phyloP scores from a whole-genome alignment of 2,888 invertebrate genomes.

The Boloria selene region DNA sequence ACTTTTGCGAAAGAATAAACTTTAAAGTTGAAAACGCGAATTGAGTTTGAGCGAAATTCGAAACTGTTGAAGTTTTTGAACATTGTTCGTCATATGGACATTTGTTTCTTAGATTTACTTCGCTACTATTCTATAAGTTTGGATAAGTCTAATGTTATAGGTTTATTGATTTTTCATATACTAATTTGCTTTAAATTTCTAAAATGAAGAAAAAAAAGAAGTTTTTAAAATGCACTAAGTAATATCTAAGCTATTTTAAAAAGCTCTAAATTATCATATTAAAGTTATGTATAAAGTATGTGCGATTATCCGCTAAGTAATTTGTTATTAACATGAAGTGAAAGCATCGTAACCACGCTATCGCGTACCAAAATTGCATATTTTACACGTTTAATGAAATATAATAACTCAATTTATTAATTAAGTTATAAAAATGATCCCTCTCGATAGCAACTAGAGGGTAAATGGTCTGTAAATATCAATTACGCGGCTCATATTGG shows the following conservation, averaged over 20 bases:
- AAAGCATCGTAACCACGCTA: background rate
- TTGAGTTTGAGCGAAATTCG: slow-evolving; percentile 1
- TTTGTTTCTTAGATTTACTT: slow-evolving; percentile 4
- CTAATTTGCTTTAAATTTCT: no score
- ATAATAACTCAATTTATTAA: slow-evolving; percentile 49
- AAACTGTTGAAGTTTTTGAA: slow-evolving; percentile 16
- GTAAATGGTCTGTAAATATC: slow-evolving; percentile 76
- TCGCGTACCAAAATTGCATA: slow-evolving; percentile 25
- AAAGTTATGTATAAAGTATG: background rate
- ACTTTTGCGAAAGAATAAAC: slow-evolving; percentile 7
- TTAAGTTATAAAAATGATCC: slow-evolving; percentile 59
- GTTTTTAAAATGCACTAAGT: no score
- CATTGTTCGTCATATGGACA: slow-evolving; percentile 12
- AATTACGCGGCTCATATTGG: slow-evolving; percentile 68
- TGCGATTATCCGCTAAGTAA: slow-evolving; percentile 1
- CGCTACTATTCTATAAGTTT: background rate
- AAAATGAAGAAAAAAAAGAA: no score
- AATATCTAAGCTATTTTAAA: no score
- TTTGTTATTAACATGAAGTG: slow-evolving; percentile 6
- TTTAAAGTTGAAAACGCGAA: slow-evolving; percentile 10
- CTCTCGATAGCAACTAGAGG: slow-evolving; percentile 51
- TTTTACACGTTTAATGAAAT: slow-evolving; percentile 32
- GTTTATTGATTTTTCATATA: no score
- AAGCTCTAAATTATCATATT: no score
- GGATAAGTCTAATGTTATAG: no score